phyloP scores from a whole-genome alignment of 2,113 vertebrate species.

The Pteronura brasiliensis region DNA sequence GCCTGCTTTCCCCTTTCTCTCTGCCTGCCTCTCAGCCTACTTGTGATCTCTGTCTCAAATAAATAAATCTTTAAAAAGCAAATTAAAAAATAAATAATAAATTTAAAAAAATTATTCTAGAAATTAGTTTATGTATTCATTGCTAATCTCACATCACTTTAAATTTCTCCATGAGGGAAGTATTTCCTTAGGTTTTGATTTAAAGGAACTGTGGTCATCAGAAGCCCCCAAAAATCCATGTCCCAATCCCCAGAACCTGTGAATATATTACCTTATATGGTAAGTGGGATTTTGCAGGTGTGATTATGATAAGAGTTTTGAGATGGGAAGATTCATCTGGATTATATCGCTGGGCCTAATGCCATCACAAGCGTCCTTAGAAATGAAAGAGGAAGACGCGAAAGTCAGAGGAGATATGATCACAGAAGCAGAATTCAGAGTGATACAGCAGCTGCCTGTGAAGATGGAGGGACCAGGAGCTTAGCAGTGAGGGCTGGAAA shows the following conservation, averaged over 20 bases:
- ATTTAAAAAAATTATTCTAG: background rate
- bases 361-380: background rate
- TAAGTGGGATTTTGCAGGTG: background rate
- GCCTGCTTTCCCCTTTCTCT: too few relatives aligned
- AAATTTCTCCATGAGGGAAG: background rate
- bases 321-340: background rate
- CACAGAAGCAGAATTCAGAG: background rate
- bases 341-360: background rate
- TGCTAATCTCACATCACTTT: background rate
- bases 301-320: background rate
- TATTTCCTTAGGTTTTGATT: background rate
- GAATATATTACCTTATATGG: background rate
- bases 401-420: background rate
- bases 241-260: background rate
- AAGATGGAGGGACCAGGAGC: background rate
- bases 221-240: background rate
- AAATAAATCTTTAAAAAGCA: too few relatives aligned
- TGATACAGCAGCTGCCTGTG: background rate
- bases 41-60: too few relatives aligned
- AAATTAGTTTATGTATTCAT: background rate
- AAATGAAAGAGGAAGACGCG: background rate
- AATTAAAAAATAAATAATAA: too few relatives aligned
- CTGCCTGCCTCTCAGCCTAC: too few relatives aligned
- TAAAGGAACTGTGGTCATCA: background rate
- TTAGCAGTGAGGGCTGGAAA: background rate